phyloP scores from a whole-genome alignment of 2,888 invertebrate species.

The Gymnocheta viridis region DNA sequence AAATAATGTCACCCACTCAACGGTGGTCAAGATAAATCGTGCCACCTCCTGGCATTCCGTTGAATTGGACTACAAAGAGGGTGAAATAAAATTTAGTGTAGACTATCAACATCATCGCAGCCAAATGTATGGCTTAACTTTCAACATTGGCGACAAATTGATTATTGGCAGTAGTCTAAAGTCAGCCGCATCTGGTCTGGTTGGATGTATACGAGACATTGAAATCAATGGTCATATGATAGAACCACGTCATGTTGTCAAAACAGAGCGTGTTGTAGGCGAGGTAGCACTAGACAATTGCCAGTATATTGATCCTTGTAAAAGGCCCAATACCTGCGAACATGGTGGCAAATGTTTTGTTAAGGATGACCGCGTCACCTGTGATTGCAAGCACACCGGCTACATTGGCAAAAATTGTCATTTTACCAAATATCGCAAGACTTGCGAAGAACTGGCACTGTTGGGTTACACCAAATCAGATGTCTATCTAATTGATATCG shows the following conservation, averaged over 20 bases:
- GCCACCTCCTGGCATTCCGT: slow-evolving; percentile 92
- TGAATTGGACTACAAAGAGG: slow-evolving; percentile 89
- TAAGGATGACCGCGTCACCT: slow-evolving; percentile 92
- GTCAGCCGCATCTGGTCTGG: slow-evolving; percentile 88
- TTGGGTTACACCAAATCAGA: slow-evolving; percentile 94
- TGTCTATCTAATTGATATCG: slow-evolving; percentile 95
- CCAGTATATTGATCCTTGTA: slow-evolving; percentile 94
- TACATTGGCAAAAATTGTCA: slow-evolving; percentile 97
- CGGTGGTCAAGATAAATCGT: slow-evolving; percentile 91
- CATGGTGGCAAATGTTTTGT: slow-evolving; percentile 96
- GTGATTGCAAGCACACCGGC: slow-evolving; percentile 94
- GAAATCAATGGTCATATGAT: slow-evolving; percentile 91
- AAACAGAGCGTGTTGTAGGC: slow-evolving; percentile 91
- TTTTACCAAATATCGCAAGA: slow-evolving; percentile 94
- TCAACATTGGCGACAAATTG: slow-evolving; percentile 87
- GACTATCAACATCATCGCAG: slow-evolving; percentile 89
- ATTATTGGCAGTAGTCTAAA: slow-evolving; percentile 91
- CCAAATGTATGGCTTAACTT: slow-evolving; percentile 86
- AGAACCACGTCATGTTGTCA: slow-evolving; percentile 91
- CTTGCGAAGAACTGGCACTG: slow-evolving; percentile 95
- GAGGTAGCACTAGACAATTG: slow-evolving; percentile 95
- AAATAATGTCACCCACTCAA: slow-evolving; percentile 89
- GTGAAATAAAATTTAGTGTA: slow-evolving; percentile 88
- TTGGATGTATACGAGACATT: slow-evolving; percentile 95
- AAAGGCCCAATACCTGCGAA: slow-evolving; percentile 94